Conservation (phyloP, 1,140 invertebrate genomes). For the Lordiphosa stackelbergi region DNA sequence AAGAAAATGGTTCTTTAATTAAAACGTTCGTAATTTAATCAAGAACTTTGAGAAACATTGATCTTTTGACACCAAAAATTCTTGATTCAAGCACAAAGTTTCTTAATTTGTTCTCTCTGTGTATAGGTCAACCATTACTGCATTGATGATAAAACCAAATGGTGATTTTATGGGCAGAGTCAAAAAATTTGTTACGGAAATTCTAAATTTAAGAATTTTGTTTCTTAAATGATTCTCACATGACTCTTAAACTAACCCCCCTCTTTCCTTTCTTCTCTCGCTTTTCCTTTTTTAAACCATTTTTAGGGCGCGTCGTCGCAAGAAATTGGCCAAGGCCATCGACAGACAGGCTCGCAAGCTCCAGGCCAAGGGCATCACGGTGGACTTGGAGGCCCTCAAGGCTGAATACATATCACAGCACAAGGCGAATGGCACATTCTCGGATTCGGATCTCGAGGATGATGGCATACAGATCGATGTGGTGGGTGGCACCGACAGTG, state of each 20-base stretch:
- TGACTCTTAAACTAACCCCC: background rate
- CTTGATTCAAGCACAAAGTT: too few species aligned
- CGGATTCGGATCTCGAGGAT: conserved; percentile 84
- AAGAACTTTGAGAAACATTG: too few species aligned
- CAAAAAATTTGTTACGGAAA: too few species aligned
- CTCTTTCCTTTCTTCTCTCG: background rate
- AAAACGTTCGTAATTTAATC: background rate
- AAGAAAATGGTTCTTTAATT: too few species aligned
- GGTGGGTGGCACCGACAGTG: conserved; percentile 83
- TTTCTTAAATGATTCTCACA: too few species aligned
- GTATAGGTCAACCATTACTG: too few species aligned
- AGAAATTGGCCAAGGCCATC: conserved; percentile 94
- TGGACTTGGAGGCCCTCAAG: conserved; percentile 91
- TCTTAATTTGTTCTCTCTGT: too few species aligned
- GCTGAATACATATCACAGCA: conserved; percentile 87
- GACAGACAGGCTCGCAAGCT: conserved; percentile 94
- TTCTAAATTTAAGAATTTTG: too few species aligned
- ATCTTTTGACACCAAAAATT: too few species aligned
- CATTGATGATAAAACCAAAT: too few species aligned
- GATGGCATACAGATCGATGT: conserved; percentile 86
- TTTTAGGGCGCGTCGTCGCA: conserved; percentile 87
- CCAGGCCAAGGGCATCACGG: conserved; percentile 91
- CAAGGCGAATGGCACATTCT: conserved; percentile 81
- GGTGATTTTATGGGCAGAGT: too few species aligned
- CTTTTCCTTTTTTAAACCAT: background rate